Evolutionary conservation across 2,888 invertebrate genomes (phyloP), one percentile per base, ranked within the genome.

Genomic region (Amphipoea lucens): DNA sequence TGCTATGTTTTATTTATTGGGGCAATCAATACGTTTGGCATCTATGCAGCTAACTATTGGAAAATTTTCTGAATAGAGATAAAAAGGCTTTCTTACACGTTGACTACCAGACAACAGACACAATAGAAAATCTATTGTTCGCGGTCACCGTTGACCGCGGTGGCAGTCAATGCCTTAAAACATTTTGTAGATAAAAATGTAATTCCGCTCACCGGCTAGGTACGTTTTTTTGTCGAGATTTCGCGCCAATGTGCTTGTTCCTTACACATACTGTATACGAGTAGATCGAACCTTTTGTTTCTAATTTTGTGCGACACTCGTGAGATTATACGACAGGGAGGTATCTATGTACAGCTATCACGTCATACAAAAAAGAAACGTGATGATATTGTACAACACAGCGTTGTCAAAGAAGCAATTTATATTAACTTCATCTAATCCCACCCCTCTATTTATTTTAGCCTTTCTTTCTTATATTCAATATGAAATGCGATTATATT

Each of bases 351-450:
- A 54, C 23, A 36, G 29, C 69, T 72, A 65, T 66, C 12, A 36
- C 71, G 17, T n/a, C 54, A 11, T 57, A 63, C 65, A 72, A 63
- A 45, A 65, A 65, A 68, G 40, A 66, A 20, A 70, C 65, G 60
- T 54, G 76, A 79, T 40, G 51, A 76, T 71, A 72, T 76, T 72
- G 76, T 79, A 79, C 76, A 74, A 71, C 62, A 72, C 36, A 74
- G 76, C 72, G 74, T 74, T 69, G 29, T 76, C 80, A 77, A 84
- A 84, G 76, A 84, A 79, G 60, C 87, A 77, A 84, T 85, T 87
- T 84, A 63, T 79, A 79, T 85, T 69, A 84, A 77, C 62, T 62
- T 84, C 42, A 85, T 87, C 71, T 76, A 66, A 76, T 79, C 77
- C 48, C 40, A 48, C 12, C 74, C 62, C 45, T 54, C 45, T 45